These are phyloP conservation scores for Crocidura indochinensis DNA, from an alignment of 2,797 vertebrate genomes.

Conservation along the genomic window DNA sequence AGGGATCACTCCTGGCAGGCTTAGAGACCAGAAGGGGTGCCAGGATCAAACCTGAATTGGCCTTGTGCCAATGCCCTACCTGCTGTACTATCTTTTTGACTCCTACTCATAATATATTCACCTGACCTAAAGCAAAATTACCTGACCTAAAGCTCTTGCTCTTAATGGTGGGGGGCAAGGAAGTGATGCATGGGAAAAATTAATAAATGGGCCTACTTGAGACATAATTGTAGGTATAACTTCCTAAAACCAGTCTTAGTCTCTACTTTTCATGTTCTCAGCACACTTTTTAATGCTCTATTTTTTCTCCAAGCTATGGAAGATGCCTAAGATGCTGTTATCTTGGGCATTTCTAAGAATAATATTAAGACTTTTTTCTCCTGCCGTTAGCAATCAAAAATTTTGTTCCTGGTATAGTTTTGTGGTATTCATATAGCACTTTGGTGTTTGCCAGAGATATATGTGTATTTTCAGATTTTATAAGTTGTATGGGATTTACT, in stretches of 20 bases:
- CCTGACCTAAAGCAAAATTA: neutral
- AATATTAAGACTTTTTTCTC: conserved; percentile 6
- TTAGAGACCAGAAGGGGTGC: too few relatives aligned
- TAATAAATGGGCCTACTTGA: neutral
- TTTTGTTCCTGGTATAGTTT: conserved; percentile 39
- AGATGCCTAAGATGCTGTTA: neutral
- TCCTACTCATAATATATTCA: neutral
- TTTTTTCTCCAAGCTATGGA: neutral
- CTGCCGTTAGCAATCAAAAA: conserved; percentile 47
- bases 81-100: neutral
- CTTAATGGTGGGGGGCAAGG: neutral
- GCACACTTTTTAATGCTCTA: neutral
- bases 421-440: conserved; percentile 41
- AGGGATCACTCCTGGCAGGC: too few relatives aligned
- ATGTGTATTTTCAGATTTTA: conserved; percentile 73
- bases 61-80: too few relatives aligned
- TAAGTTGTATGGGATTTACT: conserved; percentile 67
- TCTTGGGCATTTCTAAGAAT: conserved; percentile 34
- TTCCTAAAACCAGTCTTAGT: neutral
- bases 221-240: neutral
- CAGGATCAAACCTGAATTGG: too few relatives aligned
- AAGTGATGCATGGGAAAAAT: neutral
- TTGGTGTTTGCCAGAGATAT: conserved; percentile 66
- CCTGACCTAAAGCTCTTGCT: neutral
- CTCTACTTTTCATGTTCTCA: neutral